A percentile compares a stretch with the other conserved stretches of the same genome.
These are phyloP conservation scores for Drosophila ananassae DNA, from an alignment of 1,140 invertebrate genomes.

Conservation along the genomic window DNA sequence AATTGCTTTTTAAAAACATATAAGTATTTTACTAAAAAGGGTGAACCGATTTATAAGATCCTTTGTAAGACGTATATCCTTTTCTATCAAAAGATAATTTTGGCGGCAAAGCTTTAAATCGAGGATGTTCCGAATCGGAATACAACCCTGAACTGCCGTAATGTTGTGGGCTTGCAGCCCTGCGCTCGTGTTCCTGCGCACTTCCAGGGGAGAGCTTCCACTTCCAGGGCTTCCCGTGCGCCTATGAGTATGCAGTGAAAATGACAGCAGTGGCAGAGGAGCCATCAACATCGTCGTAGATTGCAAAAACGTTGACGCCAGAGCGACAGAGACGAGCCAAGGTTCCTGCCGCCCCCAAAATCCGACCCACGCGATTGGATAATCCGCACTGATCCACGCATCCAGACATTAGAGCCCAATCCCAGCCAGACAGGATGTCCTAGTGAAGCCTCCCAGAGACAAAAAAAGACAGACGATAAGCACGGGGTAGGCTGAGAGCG, in stretches of 20 bases:
- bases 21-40: no score
- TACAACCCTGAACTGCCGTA: conserved; percentile 21
- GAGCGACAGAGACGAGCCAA: conserved; percentile 47
- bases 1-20: not conserved
- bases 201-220: conserved; percentile 16
- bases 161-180: conserved; percentile 33
- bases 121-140: not conserved
- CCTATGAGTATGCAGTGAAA: conserved; percentile 82
- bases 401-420: not conserved
- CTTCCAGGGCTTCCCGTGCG: conserved; percentile 62
- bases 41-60: no score
- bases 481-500: conserved; percentile 4
- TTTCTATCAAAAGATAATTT: not conserved
- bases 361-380: conserved; percentile 53
- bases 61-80: not conserved
- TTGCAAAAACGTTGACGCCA: conserved; percentile 54
- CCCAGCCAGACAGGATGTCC: conserved; percentile 37
- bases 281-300: conserved; percentile 60
- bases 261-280: conserved; percentile 69
- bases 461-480: not conserved
- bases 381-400: conserved; percentile 27
- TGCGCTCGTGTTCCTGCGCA: conserved; percentile 39
- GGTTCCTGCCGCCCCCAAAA: conserved; percentile 42
- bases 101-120: not conserved
- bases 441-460: conserved; percentile 28